Conservation (phyloP, 2,888 invertebrate genomes). For the Andrena chrysosceles region DNA sequence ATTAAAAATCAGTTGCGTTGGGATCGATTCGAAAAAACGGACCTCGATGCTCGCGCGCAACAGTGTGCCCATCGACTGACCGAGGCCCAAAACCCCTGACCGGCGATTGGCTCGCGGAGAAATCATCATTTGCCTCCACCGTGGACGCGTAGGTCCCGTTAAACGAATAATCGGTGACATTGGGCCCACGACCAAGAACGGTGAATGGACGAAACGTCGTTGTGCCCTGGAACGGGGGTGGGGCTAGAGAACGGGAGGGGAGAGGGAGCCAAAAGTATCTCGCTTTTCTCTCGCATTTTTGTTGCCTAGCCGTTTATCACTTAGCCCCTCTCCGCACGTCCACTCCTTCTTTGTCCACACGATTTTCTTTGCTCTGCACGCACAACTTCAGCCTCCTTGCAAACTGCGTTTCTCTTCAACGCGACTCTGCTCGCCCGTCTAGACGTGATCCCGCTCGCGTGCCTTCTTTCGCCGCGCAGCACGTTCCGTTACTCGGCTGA, state of each 20-base stretch:
- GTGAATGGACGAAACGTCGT: slow-evolving; percentile 46
- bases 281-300: slow-evolving; percentile 22
- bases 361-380: background rate
- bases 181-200: slow-evolving; percentile 45
- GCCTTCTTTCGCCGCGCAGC: slow-evolving; percentile 19
- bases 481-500: slow-evolving; percentile 66
- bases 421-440: background rate
- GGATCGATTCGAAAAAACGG: slow-evolving; percentile 11
- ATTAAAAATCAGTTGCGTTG: background rate
- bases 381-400: background rate
- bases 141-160: slow-evolving; percentile 65
- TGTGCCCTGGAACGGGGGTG: slow-evolving; percentile 16
- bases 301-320: background rate
- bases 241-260: background rate
- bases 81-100: slow-evolving; percentile 48
- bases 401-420: background rate
- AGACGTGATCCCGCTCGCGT: background rate
- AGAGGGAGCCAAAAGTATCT: background rate
- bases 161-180: slow-evolving; percentile 72
- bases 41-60: slow-evolving; percentile 34
- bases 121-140: slow-evolving; percentile 59
- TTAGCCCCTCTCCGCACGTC: background rate
- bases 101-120: slow-evolving; percentile 49
- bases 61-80: slow-evolving; percentile 59
- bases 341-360: background rate